phyloP scores from a whole-genome alignment of 1,140 invertebrate genomes.

The Diorhabda elongata region DNA sequence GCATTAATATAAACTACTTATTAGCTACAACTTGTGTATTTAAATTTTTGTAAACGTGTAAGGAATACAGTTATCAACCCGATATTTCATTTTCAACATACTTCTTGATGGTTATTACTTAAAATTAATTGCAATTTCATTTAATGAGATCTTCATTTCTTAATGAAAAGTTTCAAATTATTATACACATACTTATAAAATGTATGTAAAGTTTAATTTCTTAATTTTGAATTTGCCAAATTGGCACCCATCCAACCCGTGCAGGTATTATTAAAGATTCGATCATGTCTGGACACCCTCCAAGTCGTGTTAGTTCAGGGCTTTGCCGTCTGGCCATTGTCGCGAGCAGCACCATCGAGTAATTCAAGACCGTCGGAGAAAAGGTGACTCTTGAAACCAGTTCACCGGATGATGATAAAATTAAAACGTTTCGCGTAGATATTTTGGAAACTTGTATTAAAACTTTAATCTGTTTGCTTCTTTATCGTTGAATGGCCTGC shows the following conservation, averaged over 20 bases:
- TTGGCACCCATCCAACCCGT: not conserved
- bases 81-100: too few species aligned
- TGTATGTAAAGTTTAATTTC: not conserved
- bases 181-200: too few species aligned
- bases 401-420: not conserved
- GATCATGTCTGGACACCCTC: not conserved
- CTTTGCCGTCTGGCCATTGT: not conserved
- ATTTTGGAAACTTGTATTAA: not conserved
- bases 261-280: not conserved
- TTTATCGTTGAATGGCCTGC: too few species aligned
- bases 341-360: not conserved
- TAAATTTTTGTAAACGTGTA: too few species aligned
- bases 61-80: too few species aligned
- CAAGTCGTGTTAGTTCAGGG: not conserved
- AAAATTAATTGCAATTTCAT: too few species aligned
- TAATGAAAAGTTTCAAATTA: too few species aligned
- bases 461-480: too few species aligned
- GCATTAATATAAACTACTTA: too few species aligned
- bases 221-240: not conserved
- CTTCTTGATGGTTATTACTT: too few species aligned
- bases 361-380: not conserved
- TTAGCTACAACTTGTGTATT: too few species aligned
- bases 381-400: not conserved
- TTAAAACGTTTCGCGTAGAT: not conserved
- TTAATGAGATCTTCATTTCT: too few species aligned